Conservation (phyloP, 2,797 vertebrate genomes). For the Chaunax sp. region DNA sequence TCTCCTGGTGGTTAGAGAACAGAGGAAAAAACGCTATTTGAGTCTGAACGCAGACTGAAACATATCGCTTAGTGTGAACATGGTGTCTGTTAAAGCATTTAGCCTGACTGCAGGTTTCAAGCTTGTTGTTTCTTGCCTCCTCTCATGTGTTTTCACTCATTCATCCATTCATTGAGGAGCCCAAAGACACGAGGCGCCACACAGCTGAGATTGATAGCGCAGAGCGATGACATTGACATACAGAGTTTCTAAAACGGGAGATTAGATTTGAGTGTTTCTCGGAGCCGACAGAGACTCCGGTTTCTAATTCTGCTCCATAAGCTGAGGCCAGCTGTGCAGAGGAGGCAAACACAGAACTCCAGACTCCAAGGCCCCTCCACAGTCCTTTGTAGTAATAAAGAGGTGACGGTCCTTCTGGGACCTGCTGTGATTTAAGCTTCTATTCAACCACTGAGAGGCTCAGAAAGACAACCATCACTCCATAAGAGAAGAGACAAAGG, state of each 20-base stretch:
- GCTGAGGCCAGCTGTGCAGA: constrained; percentile 25
- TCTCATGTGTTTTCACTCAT: too few relatives aligned
- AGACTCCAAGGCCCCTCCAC: not conserved
- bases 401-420: constrained; percentile 5
- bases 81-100: too few relatives aligned
- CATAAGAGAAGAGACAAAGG: too few relatives aligned
- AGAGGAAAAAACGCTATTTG: too few relatives aligned
- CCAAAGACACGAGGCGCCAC: not conserved
- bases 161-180: not conserved
- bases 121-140: too few relatives aligned
- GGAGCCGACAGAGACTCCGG: constrained; percentile 5
- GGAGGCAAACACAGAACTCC: too few relatives aligned
- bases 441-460: not conserved
- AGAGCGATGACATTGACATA: constrained; percentile 34
- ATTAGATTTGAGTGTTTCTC: constrained; percentile 35
- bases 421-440: not conserved
- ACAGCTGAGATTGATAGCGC: not conserved
- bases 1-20: too few relatives aligned
- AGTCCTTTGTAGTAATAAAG: constrained; percentile 6
- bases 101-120: too few relatives aligned
- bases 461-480: not conserved
- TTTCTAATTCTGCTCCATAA: not conserved
- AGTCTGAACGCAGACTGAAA: too few relatives aligned
- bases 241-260: constrained; percentile 11
- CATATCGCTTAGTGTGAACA: too few relatives aligned